Evolutionary conservation across 2,113 vertebrate genomes (phyloP), one percentile per base, ranked within the genome.

Genomic region (Otocyon megalotis): DNA sequence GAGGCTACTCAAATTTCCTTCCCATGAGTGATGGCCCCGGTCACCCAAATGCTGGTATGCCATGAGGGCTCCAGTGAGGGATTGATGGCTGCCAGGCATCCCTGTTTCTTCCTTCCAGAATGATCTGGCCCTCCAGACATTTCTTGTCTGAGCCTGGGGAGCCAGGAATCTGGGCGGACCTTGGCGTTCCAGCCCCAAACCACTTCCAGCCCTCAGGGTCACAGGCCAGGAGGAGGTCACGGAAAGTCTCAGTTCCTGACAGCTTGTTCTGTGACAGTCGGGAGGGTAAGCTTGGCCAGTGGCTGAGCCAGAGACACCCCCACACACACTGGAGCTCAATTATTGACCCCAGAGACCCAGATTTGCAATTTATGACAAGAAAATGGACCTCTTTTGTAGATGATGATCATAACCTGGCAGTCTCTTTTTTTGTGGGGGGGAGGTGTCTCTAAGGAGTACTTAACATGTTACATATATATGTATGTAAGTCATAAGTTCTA

Each of bases 21-120:
- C 48, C 8, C 58, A 22, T 2, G 28, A 9, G 3, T 0, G 11
- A 37, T 28, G 62, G 43, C 37, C 43, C 85, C 20, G 2, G 30
- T 28, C 50, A 12, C 22, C 48, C 72, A 16, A 1, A 53, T 9
- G 0, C 0, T 48, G 32, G 30, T 0, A 10, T 4, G 26, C 8
- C 85, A 0, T 24, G 1, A 11, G 54, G 60, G 53, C 5, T 24
- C 67, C 81, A 16, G 60, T 1, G 69, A 22, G 26, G 69, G 69
- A n/a, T 1, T 24, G 30, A 0, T 1, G 17, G 53, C 30, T 32
- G 56, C 26, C 26, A 3, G 26, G 24, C 26, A 8, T 2, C 24
- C 37, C 32, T 10, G 22, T 16, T 62, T 35, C 26, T 13, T 7
- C 53, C 17, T 17, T 81, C 14, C 1, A 48, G 69, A 67, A 24